Conservation (phyloP, 2,888 invertebrate species). For the Chirona hameri region DNA sequence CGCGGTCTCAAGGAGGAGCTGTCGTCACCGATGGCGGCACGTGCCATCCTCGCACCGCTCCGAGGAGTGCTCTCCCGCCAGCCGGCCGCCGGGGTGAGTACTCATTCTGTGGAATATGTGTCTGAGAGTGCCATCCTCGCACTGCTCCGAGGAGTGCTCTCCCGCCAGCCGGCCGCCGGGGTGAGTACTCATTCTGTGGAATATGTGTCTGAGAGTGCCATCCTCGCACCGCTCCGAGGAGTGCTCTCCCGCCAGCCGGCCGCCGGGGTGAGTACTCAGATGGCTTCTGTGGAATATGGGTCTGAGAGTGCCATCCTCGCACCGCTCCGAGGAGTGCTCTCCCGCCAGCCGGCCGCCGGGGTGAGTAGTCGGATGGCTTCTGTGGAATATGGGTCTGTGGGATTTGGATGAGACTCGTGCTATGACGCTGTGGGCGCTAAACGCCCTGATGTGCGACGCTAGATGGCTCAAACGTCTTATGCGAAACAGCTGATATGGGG, state of each 20-base stretch:
- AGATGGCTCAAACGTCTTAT: no score
- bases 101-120: not conserved
- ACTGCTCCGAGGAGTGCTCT: not conserved
- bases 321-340: not conserved
- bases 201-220: not conserved
- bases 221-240: not conserved
- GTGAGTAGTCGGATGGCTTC: not conserved
- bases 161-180: not conserved
- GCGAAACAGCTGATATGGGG: no score
- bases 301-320: not conserved
- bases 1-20: constrained; percentile 8
- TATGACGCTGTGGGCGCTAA: no score
- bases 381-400: not conserved
- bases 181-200: not conserved
- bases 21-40: not conserved
- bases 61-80: not conserved
- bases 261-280: not conserved
- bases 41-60: not conserved
- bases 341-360: not conserved
- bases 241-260: not conserved
- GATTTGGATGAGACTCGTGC: no score
- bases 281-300: not conserved
- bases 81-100: not conserved
- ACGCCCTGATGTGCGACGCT: no score
- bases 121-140: not conserved